These are phyloP conservation scores for Caradrina kadenii DNA, from an alignment of 2,888 invertebrate genomes.

Conservation along the genomic window DNA sequence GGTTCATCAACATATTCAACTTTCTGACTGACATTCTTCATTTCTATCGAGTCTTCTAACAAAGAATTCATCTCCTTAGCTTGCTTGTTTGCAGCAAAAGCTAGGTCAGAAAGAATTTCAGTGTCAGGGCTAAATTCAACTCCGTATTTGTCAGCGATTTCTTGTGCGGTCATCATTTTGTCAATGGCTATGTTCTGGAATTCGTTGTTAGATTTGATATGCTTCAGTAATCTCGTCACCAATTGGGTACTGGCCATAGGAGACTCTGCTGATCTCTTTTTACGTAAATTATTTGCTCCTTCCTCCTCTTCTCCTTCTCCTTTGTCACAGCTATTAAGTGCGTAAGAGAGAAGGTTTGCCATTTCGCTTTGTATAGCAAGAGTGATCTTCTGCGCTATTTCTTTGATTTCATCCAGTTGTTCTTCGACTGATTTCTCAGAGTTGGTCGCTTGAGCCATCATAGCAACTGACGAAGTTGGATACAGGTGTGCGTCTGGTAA, in stretches of 20 bases:
- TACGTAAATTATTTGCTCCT: conserved; percentile 72
- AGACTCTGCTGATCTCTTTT: conserved; percentile 79
- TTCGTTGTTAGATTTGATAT: conserved; percentile 85
- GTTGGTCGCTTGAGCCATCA: conserved; percentile 79
- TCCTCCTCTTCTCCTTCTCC: conserved; percentile 63
- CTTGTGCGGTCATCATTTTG: conserved; percentile 88
- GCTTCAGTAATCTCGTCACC: conserved; percentile 81
- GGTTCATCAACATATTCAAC: conserved; percentile 61
- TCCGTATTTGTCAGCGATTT: conserved; percentile 86
- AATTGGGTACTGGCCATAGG: conserved; percentile 83
- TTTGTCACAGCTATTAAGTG: conserved; percentile 72
- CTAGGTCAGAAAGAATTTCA: conserved; percentile 82
- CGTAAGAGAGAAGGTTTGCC: conserved; percentile 78
- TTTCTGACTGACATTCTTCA: conserved; percentile 70
- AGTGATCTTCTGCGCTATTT: conserved; percentile 79
- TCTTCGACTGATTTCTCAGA: conserved; percentile 81
- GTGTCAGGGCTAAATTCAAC: conserved; percentile 84
- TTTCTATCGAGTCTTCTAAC: conserved; percentile 75
- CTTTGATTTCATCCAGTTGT: conserved; percentile 82
- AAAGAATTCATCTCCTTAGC: conserved; percentile 80
- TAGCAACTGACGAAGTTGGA: conserved; percentile 76
- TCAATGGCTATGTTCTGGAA: conserved; percentile 87
- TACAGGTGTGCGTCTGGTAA: conserved; percentile 68
- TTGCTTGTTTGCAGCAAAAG: conserved; percentile 81
- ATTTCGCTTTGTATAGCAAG: conserved; percentile 80